Conservation (phyloP, 2,113 vertebrate genomes). For the Manacus vitellinus region DNA sequence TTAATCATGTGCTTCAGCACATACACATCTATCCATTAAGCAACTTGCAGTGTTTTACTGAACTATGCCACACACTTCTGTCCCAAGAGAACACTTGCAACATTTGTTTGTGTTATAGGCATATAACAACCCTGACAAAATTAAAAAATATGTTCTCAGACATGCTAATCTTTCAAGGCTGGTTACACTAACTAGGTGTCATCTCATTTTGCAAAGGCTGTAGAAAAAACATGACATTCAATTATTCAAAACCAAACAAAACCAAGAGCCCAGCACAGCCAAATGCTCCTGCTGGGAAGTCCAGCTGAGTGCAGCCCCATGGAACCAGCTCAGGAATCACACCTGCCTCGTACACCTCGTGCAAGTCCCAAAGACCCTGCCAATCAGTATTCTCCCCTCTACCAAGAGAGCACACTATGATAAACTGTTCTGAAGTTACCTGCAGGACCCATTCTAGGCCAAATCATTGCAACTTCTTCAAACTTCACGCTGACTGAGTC, state of each 20-base stretch:
- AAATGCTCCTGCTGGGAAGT: fast-evolving
- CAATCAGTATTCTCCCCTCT: neutral
- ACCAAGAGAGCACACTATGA: neutral
- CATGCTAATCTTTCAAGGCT: neutral
- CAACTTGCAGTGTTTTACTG: neutral
- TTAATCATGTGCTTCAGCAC: neutral
- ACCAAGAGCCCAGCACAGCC: no score
- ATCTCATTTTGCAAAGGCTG: neutral
- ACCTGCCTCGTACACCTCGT: neutral
- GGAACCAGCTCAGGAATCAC: neutral
- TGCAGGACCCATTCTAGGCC: neutral
- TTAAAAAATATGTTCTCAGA: neutral
- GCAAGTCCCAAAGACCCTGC: neutral
- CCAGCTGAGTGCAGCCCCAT: fast-evolving
- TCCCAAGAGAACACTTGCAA: neutral
- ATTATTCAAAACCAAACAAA: neutral
- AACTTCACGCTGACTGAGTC: fast-evolving
- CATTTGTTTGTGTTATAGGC: neutral
- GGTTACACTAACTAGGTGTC: neutral
- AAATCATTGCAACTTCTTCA: neutral
- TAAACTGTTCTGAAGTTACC: neutral
- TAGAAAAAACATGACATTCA: neutral
- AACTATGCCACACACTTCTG: neutral
- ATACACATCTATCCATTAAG: neutral
- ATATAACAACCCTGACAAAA: neutral